A percentile compares a stretch with the other conserved stretches of the same genome.
Conservation (phyloP, 1,140 invertebrate species). For the Dendroctonus ponderosae region DNA sequence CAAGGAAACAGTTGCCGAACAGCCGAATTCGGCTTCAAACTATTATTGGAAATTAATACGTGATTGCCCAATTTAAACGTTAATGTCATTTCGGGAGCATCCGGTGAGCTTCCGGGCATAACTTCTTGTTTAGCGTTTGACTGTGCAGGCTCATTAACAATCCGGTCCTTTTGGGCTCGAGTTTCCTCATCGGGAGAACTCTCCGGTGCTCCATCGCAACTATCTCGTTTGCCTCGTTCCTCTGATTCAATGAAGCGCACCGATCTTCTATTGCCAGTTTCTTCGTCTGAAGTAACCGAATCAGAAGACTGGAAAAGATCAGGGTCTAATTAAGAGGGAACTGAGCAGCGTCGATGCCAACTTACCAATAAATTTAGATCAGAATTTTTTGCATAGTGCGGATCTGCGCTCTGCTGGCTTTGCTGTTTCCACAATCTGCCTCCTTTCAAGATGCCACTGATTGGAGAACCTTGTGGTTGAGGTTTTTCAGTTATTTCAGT, state of each 20-base stretch:
- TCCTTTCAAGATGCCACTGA: constrained; percentile 62
- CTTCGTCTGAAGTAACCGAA: constrained; percentile 52
- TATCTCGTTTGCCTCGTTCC: constrained; percentile 39
- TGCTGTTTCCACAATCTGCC: constrained; percentile 62
- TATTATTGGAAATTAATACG: constrained; percentile 58
- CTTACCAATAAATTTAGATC: constrained; percentile 4
- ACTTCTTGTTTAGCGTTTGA: constrained; percentile 10
- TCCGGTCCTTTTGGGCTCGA: constrained; percentile 2
- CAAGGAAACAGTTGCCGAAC: constrained; percentile 69
- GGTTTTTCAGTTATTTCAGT: neutral
- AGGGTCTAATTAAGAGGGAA: neutral
- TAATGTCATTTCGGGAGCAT: constrained; percentile 56
- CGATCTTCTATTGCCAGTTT: constrained; percentile 52
- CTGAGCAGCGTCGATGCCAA: neutral
- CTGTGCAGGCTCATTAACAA: too few species aligned
- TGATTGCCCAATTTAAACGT: constrained; percentile 62
- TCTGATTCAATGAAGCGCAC: constrained; percentile 55
- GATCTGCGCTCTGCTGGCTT: constrained; percentile 37
- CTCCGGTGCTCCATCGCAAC: constrained; percentile 42
- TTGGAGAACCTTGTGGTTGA: constrained; percentile 52
- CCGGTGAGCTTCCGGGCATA: constrained; percentile 38
- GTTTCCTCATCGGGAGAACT: constrained; percentile 35
- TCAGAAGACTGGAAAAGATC: constrained; percentile 39
- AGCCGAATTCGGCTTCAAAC: constrained; percentile 68
- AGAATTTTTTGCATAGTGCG: constrained; percentile 1